These are phyloP conservation scores for Archilochus colubris DNA, from an alignment of 2,113 vertebrate genomes.

Conservation along the genomic window DNA sequence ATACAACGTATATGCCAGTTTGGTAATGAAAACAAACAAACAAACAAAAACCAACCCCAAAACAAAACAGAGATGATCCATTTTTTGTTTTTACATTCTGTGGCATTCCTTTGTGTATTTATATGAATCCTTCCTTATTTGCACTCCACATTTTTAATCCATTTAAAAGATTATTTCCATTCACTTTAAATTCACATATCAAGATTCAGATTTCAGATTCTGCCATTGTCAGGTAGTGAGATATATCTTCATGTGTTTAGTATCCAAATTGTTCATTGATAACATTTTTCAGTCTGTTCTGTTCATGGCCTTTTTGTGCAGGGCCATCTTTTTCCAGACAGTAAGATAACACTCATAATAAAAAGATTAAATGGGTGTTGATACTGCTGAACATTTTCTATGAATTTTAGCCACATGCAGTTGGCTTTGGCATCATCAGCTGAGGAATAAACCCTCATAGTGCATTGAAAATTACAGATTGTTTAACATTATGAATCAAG, in stretches of 20 bases:
- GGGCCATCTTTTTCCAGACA: background rate
- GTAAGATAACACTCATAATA: background rate
- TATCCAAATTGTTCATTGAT: background rate
- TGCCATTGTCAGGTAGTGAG: background rate
- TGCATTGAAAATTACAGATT: background rate
- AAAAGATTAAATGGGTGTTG: background rate
- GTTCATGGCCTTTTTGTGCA: background rate
- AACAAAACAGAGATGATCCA: background rate
- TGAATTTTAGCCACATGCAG: background rate
- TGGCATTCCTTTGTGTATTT: background rate
- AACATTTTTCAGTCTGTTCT: background rate
- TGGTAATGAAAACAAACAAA: conserved; percentile 14
- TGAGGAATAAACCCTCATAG: background rate
- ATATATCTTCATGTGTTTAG: background rate
- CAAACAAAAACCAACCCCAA: no score
- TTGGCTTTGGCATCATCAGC: background rate
- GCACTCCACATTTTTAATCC: background rate
- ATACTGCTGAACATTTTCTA: background rate
- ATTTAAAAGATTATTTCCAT: background rate
- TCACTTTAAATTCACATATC: background rate
- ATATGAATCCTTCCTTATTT: background rate
- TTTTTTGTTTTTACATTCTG: conserved; percentile 13
- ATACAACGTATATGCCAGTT: conserved; percentile 51
- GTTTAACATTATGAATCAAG: background rate
- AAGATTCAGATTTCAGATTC: background rate